Conservation (phyloP, 2,797 vertebrate species). For the Distichodus sexfasciatus region DNA sequence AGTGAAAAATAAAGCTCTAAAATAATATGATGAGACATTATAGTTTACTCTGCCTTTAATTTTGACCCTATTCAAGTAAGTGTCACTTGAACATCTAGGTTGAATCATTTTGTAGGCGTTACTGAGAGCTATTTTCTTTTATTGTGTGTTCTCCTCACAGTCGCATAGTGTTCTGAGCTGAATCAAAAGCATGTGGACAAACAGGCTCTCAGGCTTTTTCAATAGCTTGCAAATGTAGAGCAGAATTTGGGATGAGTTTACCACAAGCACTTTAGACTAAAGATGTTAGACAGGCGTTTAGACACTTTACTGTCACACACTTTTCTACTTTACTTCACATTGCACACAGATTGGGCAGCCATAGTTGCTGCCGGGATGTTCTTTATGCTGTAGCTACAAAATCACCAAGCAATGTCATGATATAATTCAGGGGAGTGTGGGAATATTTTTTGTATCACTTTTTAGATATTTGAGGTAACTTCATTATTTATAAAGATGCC, state of each 20-base stretch:
- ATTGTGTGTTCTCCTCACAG: too few relatives aligned
- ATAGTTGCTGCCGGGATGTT: too few relatives aligned
- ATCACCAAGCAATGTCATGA: too few relatives aligned
- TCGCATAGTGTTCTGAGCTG: not conserved
- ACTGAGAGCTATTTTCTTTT: not conserved
- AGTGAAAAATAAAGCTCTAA: not conserved
- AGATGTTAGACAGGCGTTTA: too few relatives aligned
- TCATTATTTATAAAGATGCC: too few relatives aligned
- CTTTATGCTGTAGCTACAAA: too few relatives aligned
- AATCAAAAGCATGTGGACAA: constrained; percentile 11
- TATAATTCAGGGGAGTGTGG: too few relatives aligned
- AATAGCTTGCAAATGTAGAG: not conserved
- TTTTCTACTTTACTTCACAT: too few relatives aligned
- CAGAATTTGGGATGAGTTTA: not conserved
- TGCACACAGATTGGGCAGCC: too few relatives aligned
- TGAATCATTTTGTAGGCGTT: not conserved
- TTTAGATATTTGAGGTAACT: too few relatives aligned
- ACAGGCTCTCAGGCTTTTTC: not conserved
- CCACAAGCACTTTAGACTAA: not conserved
- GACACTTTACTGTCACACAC: too few relatives aligned
- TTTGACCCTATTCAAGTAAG: not conserved
- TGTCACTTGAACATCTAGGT: not conserved
- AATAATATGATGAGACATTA: not conserved
- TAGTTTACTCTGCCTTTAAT: not conserved
- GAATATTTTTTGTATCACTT: too few relatives aligned